Evolutionary conservation across 2,888 invertebrate genomes (phyloP).

Genomic region (Anthophora plumipes): DNA sequence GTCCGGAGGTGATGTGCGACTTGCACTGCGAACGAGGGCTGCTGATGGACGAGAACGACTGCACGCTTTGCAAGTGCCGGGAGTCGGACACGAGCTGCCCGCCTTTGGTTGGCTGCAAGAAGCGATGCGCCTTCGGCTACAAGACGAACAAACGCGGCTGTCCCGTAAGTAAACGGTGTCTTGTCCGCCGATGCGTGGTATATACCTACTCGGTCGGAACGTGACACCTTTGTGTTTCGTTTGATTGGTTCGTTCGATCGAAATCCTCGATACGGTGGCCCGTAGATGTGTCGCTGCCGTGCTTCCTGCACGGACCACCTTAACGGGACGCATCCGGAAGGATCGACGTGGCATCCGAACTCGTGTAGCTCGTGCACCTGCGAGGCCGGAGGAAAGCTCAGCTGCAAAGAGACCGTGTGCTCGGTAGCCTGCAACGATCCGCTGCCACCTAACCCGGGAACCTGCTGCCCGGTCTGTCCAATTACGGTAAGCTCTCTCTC

Average conservation of each 20-base stretch:
- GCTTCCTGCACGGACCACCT: conserved; percentile 78
- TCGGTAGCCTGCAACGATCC: conserved; percentile 79
- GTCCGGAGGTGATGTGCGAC: conserved; percentile 78
- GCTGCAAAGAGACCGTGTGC: conserved; percentile 81
- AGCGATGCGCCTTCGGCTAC: conserved; percentile 79
- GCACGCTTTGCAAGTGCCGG: conserved; percentile 79
- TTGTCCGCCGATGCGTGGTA: too few relatives aligned
- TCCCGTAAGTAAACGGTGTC: conserved; percentile 72
- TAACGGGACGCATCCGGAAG: conserved; percentile 79
- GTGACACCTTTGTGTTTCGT: neutral
- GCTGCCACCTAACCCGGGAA: conserved; percentile 75
- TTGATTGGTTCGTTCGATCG: too few relatives aligned
- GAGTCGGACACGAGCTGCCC: conserved; percentile 74
- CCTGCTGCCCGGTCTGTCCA: conserved; percentile 81
- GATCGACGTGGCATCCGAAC: conserved; percentile 78
- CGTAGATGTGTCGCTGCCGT: conserved; percentile 79
- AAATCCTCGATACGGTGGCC: neutral
- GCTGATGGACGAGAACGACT: conserved; percentile 79
- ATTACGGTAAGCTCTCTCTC: conserved; percentile 75
- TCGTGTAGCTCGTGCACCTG: conserved; percentile 80
- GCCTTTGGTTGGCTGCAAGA: conserved; percentile 74
- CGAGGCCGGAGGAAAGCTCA: conserved; percentile 77
- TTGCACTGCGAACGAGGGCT: conserved; percentile 79
- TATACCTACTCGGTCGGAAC: too few relatives aligned
- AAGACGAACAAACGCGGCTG: conserved; percentile 79